Conservation (phyloP, 2,113 vertebrate species). For the Agelaius phoeniceus region DNA sequence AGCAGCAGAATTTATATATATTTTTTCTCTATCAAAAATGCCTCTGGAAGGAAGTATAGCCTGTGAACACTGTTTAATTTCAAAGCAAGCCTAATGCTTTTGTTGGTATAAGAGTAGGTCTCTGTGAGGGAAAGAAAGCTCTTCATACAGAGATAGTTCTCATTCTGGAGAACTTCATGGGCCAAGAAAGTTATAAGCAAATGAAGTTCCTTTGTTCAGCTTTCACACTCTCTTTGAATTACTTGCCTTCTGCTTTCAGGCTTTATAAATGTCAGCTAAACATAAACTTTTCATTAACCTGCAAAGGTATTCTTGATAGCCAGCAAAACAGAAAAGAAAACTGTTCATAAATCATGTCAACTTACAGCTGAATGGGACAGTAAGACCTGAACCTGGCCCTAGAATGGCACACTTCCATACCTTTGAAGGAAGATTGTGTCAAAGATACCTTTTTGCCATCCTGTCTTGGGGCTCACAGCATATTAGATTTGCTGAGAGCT, state of each 20-base stretch:
- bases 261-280: not conserved
- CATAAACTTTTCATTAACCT: not conserved
- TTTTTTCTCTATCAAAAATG: not conserved
- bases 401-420: not conserved
- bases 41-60: not conserved
- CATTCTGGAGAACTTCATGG: not conserved
- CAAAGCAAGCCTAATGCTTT: conserved; percentile 8
- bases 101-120: not conserved
- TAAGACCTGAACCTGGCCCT: not conserved
- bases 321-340: not conserved
- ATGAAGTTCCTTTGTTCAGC: not conserved
- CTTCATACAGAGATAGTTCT: not conserved
- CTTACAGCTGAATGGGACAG: not conserved
- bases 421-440: not conserved
- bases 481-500: not conserved
- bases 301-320: not conserved
- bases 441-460: not conserved
- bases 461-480: not conserved
- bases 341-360: not conserved
- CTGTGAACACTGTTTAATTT: conserved; percentile 31
- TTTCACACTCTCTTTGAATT: not conserved
- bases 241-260: not conserved
- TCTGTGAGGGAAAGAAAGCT: not conserved
- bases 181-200: not conserved
- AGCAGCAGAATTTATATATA: not conserved